Percentiles rank a stretch among this genome's conserved stretches.
Conservation (phyloP, 2,797 vertebrate genomes). For the Sphaeramia orbicularis region DNA sequence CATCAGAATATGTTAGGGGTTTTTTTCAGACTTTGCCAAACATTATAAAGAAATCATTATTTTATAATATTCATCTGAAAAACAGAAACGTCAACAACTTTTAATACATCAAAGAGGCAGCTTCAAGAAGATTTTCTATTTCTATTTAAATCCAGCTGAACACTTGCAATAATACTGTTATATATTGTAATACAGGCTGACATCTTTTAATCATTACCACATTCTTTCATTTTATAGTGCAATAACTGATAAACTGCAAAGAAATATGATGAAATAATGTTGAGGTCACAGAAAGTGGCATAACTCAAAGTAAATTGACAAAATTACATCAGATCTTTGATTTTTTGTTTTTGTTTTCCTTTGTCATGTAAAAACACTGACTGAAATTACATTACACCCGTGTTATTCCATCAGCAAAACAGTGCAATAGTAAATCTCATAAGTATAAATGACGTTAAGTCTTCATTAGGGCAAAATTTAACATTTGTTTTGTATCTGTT, state of each 20-base stretch:
- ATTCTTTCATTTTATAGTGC: conserved; percentile 29
- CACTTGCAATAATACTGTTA: conserved; percentile 13
- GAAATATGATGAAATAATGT: conserved; percentile 16
- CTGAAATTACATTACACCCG: conserved; percentile 2
- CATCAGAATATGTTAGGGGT: background rate
- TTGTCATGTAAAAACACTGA: conserved; percentile 12
- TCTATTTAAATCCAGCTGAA: conserved; percentile 21
- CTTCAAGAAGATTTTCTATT: background rate
- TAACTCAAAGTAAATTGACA: conserved; percentile 19
- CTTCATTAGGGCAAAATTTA: background rate
- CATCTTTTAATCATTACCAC: conserved; percentile 4
- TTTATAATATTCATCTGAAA: conserved; percentile 15
- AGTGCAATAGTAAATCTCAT: background rate
- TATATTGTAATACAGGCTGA: conserved; percentile 5
- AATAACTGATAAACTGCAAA: conserved; percentile 24
- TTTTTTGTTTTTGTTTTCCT: conserved; percentile 1
- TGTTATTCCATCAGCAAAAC: background rate
- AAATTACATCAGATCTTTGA: conserved; percentile 25
- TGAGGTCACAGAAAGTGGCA: conserved; percentile 27
- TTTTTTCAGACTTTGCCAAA: background rate
- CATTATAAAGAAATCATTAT: background rate
- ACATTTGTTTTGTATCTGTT: conserved; percentile 1
- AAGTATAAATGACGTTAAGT: background rate
- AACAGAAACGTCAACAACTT: background rate
- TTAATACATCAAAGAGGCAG: conserved; percentile 16